Base-by-base conservation (phyloP, 2,888 invertebrate species). In the Meloe dianella region DNA sequence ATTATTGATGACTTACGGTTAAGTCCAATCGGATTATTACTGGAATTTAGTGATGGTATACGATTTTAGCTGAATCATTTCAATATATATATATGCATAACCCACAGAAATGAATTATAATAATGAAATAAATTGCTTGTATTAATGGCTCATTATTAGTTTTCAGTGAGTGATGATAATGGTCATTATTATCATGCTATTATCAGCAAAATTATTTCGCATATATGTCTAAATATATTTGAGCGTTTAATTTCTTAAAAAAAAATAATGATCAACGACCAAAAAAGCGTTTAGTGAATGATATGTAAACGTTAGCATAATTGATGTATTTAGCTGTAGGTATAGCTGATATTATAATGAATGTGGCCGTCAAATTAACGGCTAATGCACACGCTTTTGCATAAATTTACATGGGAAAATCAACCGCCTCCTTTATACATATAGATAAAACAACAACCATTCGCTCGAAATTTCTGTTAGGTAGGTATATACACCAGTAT, bases 81-180 rank as follows among this genome's bases (percentile, higher is more conserved):
- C 38, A 17, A 41, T 17, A 41, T 17, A 35, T 3, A 35, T 12
- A 35, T 12, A 35, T 12, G 12, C 35, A 12, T 4, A 41, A 73
- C 69, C 75, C 71, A 59, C 74, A 79, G 77, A 78, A 80, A 80
- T 81, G 83, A 83, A 83, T 83, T 83, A 84, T 81, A 80, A 82
- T 82, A 84, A 83, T 83, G 83, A 81, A 83, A 82, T 82, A 83
- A 84, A 83, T 84, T 84, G 83, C 78, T 77, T 77, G 77, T 80
- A 82, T 82, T 84, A 84, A 84, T 82, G 82, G 79, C 77, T 81
- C 81, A 78, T 82, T 82, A 82, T 83, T 83, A 82, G 82, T 81
- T 83, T 83, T 81, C 81, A 76, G 77, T 81, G 81, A 81, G 81
- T 78, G 80, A 82, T 80, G 81, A 81, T 82, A 81, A 82, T 82